phyloP scores from a whole-genome alignment of 2,888 invertebrate species.

The Callosobruchus maculatus region DNA sequence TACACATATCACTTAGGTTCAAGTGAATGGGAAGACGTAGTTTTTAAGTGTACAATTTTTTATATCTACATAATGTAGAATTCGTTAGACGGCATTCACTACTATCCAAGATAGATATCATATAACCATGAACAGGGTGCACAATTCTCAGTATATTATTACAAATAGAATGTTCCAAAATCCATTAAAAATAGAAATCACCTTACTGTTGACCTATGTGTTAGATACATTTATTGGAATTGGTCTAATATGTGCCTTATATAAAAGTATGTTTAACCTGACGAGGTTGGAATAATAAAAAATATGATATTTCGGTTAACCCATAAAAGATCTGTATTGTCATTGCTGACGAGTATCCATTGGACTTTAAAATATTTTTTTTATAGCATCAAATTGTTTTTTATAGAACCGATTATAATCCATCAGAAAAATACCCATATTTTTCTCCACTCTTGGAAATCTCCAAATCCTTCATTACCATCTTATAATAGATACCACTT shows the following conservation, averaged over 20 bases:
- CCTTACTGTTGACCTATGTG: background rate
- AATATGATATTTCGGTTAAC: background rate
- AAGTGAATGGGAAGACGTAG: slow-evolving; percentile 25
- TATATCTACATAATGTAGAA: slow-evolving; percentile 14
- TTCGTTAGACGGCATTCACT: slow-evolving; percentile 22
- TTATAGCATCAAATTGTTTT: no score
- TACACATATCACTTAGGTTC: slow-evolving; percentile 35
- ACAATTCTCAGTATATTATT: background rate
- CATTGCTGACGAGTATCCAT: no score
- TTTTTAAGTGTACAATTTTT: slow-evolving; percentile 7
- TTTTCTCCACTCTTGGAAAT: no score
- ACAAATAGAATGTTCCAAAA: background rate
- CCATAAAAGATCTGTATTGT: no score
- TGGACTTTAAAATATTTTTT: no score
- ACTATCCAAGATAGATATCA: slow-evolving; percentile 4
- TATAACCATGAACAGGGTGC: background rate
- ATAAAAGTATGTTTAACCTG: background rate
- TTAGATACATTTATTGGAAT: slow-evolving; percentile 1
- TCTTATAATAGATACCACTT: no score
- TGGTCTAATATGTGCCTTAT: slow-evolving; percentile 29
- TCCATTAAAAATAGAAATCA: background rate
- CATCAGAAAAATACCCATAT: no score
- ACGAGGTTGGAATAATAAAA: background rate
- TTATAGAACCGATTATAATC: no score
- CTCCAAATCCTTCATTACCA: no score